Evolutionary conservation across 2,113 vertebrate species (phyloP).

Genomic region (Agelaius tricolor): DNA sequence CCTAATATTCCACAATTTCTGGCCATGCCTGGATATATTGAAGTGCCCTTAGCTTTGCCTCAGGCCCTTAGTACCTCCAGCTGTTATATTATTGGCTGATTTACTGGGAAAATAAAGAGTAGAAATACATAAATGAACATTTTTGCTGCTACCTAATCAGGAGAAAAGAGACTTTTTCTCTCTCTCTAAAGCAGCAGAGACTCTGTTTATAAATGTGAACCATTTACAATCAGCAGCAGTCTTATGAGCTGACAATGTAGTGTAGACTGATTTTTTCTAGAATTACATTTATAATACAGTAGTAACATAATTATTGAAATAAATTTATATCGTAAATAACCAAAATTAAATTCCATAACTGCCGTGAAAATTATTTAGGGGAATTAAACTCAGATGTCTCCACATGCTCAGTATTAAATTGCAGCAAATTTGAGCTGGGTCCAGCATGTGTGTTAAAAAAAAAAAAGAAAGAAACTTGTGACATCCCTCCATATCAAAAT

Average conservation of each 20-base stretch:
- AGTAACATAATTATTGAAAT: slow-evolving; percentile 74
- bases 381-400: slow-evolving; percentile 69
- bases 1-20: slow-evolving; percentile 44
- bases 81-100: slow-evolving; percentile 75
- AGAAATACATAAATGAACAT: slow-evolving; percentile 73
- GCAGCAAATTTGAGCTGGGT: slow-evolving; percentile 54
- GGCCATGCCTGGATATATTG: slow-evolving; percentile 38
- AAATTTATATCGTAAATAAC: slow-evolving; percentile 70
- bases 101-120: slow-evolving; percentile 72
- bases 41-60: slow-evolving; percentile 75
- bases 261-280: slow-evolving; percentile 14
- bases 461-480: neutral
- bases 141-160: slow-evolving; percentile 74
- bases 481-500: slow-evolving; percentile 75
- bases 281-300: slow-evolving; percentile 61
- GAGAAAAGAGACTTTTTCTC: slow-evolving; percentile 59
- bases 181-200: slow-evolving; percentile 33
- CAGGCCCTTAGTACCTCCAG: slow-evolving; percentile 73
- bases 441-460: neutral
- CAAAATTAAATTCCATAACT: slow-evolving; percentile 75
- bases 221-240: slow-evolving; percentile 13
- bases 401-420: slow-evolving; percentile 68
- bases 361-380: slow-evolving; percentile 63
- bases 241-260: slow-evolving; percentile 39
- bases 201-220: slow-evolving; percentile 22